A percentile compares a stretch with the other conserved stretches of the same genome.
Conservation (phyloP, 2,888 invertebrate species). For the Deilephila elpenor region DNA sequence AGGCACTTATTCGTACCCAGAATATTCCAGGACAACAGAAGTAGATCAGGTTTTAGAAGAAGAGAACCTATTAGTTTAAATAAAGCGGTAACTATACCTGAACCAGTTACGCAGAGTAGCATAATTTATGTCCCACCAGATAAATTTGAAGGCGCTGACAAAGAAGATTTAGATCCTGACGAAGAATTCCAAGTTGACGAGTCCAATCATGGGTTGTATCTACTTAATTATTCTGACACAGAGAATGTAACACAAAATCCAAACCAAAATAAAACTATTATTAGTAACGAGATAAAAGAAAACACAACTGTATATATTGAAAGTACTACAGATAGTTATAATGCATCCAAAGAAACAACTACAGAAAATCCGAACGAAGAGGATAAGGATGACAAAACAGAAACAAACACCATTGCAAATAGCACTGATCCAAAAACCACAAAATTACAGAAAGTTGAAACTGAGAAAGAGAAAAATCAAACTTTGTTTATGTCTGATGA, state of each 20-base stretch:
- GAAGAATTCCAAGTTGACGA: slow-evolving; percentile 84
- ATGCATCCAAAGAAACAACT: slow-evolving; percentile 48
- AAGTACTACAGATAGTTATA: slow-evolving; percentile 46
- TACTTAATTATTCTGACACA: slow-evolving; percentile 79
- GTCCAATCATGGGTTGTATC: slow-evolving; percentile 80
- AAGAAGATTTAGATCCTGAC: slow-evolving; percentile 80
- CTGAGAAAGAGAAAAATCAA: slow-evolving; percentile 78
- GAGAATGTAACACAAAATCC: slow-evolving; percentile 70
- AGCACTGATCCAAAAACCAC: slow-evolving; percentile 66
- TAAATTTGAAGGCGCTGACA: slow-evolving; percentile 74
- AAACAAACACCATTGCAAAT: slow-evolving; percentile 66
- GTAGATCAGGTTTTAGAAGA: slow-evolving; percentile 72
- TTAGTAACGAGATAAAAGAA: slow-evolving; percentile 54
- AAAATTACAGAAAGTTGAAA: slow-evolving; percentile 65
- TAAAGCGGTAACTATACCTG: slow-evolving; percentile 59
- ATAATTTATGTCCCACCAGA: slow-evolving; percentile 78
- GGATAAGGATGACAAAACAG: slow-evolving; percentile 61
- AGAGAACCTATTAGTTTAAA: slow-evolving; percentile 55
- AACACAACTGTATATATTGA: slow-evolving; percentile 51
- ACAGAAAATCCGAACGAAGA: slow-evolving; percentile 49
- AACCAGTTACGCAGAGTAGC: slow-evolving; percentile 65
- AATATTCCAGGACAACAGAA: slow-evolving; percentile 70
- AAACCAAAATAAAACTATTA: slow-evolving; percentile 59
- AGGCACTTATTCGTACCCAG: slow-evolving; percentile 75
- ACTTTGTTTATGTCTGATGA: slow-evolving; percentile 86